Evolutionary conservation across 2,797 vertebrate genomes (phyloP).

Genomic region (Parotocinclus haroldoi): DNA sequence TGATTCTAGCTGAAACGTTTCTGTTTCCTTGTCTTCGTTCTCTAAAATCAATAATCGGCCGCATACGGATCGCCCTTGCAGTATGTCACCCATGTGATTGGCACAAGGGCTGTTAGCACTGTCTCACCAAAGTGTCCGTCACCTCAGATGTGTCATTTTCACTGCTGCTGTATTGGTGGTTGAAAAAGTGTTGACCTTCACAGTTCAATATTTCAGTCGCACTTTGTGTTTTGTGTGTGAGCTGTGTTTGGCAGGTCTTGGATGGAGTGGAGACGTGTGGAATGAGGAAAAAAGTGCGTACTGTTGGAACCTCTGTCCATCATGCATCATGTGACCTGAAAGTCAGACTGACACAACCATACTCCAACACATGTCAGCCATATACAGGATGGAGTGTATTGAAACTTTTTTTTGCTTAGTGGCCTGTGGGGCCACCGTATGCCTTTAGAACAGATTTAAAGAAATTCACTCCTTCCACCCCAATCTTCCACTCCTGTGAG

Average conservation of each 20-base stretch:
- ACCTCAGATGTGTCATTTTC: slow-evolving; percentile 11
- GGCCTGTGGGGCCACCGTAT: no score
- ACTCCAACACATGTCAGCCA: not conserved
- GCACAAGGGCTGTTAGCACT: slow-evolving; percentile 3
- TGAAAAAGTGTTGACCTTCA: slow-evolving; percentile 19
- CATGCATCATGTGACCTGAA: slow-evolving; percentile 51
- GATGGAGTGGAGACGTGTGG: slow-evolving; percentile 2
- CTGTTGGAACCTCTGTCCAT: slow-evolving; percentile 34
- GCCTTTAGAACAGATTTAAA: no score
- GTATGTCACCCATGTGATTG: slow-evolving; percentile 1
- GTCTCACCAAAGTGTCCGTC: slow-evolving; percentile 3
- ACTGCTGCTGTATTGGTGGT: not conserved
- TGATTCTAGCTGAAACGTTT: not conserved
- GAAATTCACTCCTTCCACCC: no score
- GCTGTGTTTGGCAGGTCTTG: slow-evolving; percentile 5
- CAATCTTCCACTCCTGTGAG: no score
- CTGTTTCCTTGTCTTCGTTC: not conserved
- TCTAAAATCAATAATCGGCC: not conserved
- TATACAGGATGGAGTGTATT: no score
- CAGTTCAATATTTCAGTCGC: slow-evolving; percentile 5
- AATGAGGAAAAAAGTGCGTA: slow-evolving; percentile 19
- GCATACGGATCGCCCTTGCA: not conserved
- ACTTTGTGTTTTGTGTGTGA: slow-evolving; percentile 7
- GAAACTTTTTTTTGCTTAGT: no score
- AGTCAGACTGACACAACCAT: not conserved